phyloP scores from a whole-genome alignment of 2,797 vertebrate genomes.

The Pterois miles region DNA sequence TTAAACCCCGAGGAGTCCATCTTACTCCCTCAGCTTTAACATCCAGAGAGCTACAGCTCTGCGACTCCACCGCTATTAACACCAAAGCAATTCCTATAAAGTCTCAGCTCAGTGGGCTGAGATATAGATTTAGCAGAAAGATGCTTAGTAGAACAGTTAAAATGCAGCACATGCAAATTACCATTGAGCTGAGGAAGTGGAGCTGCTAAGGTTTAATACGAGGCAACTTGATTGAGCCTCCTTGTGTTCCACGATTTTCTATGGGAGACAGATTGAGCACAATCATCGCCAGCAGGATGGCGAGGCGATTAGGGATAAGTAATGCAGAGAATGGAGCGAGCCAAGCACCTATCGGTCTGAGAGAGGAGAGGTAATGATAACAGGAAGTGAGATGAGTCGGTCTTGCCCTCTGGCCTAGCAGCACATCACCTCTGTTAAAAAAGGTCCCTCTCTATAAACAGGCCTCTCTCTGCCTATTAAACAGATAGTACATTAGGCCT shows the following conservation, averaged over 20 bases:
- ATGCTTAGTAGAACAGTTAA: slow-evolving; percentile 71
- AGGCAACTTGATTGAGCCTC: slow-evolving; percentile 51
- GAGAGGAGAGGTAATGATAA: slow-evolving; percentile 72
- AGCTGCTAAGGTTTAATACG: slow-evolving; percentile 52
- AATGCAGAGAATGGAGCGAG: slow-evolving; percentile 50
- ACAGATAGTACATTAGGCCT: slow-evolving; percentile 81
- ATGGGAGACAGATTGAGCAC: slow-evolving; percentile 37
- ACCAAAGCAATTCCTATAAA: slow-evolving; percentile 60
- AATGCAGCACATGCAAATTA: slow-evolving; percentile 73
- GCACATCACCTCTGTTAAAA: slow-evolving; percentile 77
- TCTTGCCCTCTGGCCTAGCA: slow-evolving; percentile 71
- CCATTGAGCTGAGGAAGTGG: slow-evolving; percentile 49
- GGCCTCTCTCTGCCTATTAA: slow-evolving; percentile 76
- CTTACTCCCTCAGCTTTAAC: slow-evolving; percentile 36
- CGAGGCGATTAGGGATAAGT: slow-evolving; percentile 60
- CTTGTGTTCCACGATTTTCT: slow-evolving; percentile 46
- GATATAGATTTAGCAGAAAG: slow-evolving; percentile 67
- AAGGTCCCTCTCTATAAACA: slow-evolving; percentile 77
- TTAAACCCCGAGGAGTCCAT: slow-evolving; percentile 34
- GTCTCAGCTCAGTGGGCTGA: slow-evolving; percentile 74
- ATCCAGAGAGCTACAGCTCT: slow-evolving; percentile 28
- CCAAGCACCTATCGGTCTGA: slow-evolving; percentile 67
- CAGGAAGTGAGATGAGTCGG: slow-evolving; percentile 78
- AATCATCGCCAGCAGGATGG: slow-evolving; percentile 42
- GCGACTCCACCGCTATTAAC: slow-evolving; percentile 63